Base-by-base conservation (phyloP, 2,113 vertebrate species). In the Epinephelus lanceolatus region DNA sequence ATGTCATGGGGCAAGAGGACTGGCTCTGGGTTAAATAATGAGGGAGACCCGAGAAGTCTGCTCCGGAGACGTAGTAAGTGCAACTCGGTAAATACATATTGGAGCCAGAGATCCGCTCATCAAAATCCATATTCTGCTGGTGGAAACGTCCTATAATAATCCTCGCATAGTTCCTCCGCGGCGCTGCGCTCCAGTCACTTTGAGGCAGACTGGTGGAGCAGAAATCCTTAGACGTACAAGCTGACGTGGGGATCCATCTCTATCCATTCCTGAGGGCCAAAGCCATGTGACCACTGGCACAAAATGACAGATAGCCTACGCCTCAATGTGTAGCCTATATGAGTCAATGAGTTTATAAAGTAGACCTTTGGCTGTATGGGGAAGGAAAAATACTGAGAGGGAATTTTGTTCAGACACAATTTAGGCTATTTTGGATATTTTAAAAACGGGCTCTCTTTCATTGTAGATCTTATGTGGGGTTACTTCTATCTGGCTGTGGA, bases 191-290 rank as follows among this genome's bases (percentile, higher is more conserved):
- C 95, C 97, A 97, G 96, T 95, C 97, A 95, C 97, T 98, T 97
- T 98, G 97, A 99, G 97, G 97, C 97, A 94, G 96, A 97, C 96
- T 97, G 95, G 94, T 95, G 96, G 96, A 98, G 97, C 97, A 96
- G 96, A 95, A 98, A 97, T 97, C 97, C 95, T 97, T 96, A 98
- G 97, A 98, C 98, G 96, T 98, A 96, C 92, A 92, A 96, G 97
- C 97, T 99, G 98, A 99, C 97, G 98, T 98, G 97, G 97, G 98
- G 96, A 98, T 98, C 97, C 97, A 97, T 98, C 97, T 97, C 97
- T 96, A 97, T 98, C 98, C 98, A 98, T 97, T 97, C 96, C 97
- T 96, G 96, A 97, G 97, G 97, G 97, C 96, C 97, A 96, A 95
- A 96, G 96, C 97, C 98, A 99, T 97, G 98, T 99, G 98, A 98